A percentile compares a stretch with the other conserved stretches of the same genome.
Evolutionary conservation across 2,888 invertebrate genomes (phyloP).

Genomic region (Mythimna albipuncta): DNA sequence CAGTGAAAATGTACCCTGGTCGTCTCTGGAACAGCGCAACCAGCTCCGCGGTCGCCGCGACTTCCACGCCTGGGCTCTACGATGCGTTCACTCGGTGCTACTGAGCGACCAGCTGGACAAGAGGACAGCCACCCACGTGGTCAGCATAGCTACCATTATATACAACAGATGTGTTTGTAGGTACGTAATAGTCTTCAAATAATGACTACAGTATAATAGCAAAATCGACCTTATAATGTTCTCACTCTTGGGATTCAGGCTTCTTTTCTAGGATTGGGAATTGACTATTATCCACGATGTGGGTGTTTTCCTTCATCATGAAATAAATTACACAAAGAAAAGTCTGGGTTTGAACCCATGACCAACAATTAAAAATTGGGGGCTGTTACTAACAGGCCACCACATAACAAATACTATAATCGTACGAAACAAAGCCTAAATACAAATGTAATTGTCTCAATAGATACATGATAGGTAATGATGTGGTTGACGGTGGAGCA

Average conservation of each 20-base stretch:
- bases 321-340: too few relatives aligned
- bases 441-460: too few relatives aligned
- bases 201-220: background rate
- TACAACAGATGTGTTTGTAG: constrained; percentile 79
- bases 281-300: too few relatives aligned
- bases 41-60: constrained; percentile 88
- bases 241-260: too few relatives aligned
- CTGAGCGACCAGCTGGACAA: constrained; percentile 72
- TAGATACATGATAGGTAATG: too few relatives aligned
- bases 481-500: too few relatives aligned
- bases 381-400: too few relatives aligned
- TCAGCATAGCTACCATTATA: constrained; percentile 72
- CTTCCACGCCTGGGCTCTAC: constrained; percentile 91
- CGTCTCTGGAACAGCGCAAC: constrained; percentile 86
- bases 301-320: too few relatives aligned
- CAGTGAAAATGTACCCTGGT: constrained; percentile 90
- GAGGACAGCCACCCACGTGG: constrained; percentile 63
- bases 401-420: too few relatives aligned
- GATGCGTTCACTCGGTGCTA: constrained; percentile 76
- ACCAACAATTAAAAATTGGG: too few relatives aligned
- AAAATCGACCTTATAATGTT: background rate
- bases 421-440: too few relatives aligned
- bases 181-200: constrained; percentile 58
- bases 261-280: constrained; percentile 48
- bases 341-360: too few relatives aligned